Percentiles rank a stretch among this genome's conserved stretches.
Evolutionary conservation across 2,113 vertebrate genomes (phyloP).

Genomic region (Megatriorchis doriae): DNA sequence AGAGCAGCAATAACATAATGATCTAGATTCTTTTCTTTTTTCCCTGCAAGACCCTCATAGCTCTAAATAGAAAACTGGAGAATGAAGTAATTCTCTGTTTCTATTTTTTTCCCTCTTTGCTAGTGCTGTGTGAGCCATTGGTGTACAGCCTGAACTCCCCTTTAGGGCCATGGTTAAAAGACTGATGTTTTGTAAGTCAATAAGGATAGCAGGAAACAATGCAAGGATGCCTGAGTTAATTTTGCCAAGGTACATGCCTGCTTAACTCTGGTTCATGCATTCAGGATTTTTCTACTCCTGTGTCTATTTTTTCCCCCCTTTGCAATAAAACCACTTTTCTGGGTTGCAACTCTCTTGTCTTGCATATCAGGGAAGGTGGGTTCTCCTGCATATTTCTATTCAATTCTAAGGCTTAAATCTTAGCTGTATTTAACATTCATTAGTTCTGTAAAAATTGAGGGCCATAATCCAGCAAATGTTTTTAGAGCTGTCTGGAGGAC

Average conservation of each 20-base stretch:
- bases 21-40: not conserved
- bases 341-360: not conserved
- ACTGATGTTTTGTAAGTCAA: not conserved
- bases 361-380: not conserved
- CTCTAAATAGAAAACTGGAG: not conserved
- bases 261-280: not conserved
- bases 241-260: not conserved
- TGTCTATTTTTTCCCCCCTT: not conserved
- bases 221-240: not conserved
- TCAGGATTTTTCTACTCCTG: not conserved
- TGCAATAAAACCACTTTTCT: not conserved
- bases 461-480: slow-evolving; percentile 23
- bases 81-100: not conserved
- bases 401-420: not conserved
- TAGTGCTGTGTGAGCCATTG: not conserved
- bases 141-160: not conserved
- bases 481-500: not conserved
- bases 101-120: not conserved
- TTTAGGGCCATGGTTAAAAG: not conserved
- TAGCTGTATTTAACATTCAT: not conserved
- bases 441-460: slow-evolving; percentile 30
- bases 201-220: not conserved
- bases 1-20: not conserved
- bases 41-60: not conserved
- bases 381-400: not conserved